phyloP scores from a whole-genome alignment of 2,113 vertebrate genomes.

The Garra rufa region DNA sequence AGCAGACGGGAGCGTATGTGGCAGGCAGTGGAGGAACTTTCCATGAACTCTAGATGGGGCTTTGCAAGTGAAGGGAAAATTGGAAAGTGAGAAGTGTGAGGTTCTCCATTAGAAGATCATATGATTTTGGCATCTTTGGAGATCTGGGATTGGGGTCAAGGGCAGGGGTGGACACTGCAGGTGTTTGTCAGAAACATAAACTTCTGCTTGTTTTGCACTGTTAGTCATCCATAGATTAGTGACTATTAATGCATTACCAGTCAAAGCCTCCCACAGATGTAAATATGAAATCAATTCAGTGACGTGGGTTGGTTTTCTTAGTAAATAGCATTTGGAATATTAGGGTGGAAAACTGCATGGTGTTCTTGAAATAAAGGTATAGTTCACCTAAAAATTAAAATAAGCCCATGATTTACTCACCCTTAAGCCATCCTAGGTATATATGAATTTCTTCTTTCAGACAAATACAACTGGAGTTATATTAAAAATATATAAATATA shows the following conservation, averaged over 20 bases:
- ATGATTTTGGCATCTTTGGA: conserved; percentile 12
- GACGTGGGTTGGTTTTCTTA: neutral
- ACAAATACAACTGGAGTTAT: no score
- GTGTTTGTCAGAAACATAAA: neutral
- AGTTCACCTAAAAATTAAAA: no score
- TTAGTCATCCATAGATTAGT: neutral
- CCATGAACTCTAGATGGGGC: conserved; percentile 54
- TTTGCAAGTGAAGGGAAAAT: conserved; percentile 41
- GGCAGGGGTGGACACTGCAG: neutral
- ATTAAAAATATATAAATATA: no score
- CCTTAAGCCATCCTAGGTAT: no score
- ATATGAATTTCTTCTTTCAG: no score
- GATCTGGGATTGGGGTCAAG: conserved; percentile 11
- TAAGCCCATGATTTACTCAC: no score
- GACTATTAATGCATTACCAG: neutral
- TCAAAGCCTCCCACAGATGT: neutral
- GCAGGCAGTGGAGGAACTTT: conserved; percentile 59
- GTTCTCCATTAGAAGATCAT: conserved; percentile 21
- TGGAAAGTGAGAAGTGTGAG: conserved; percentile 31
- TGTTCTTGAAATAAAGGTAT: neutral
- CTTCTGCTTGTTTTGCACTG: neutral
- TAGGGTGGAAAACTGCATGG: neutral
- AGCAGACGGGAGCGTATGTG: conserved; percentile 56
- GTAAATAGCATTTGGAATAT: neutral
- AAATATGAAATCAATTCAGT: neutral